A percentile compares a stretch with the other conserved stretches of the same genome.
Evolutionary conservation across 1,140 invertebrate species (phyloP).

Genomic region (Lasioglossum albipes): DNA sequence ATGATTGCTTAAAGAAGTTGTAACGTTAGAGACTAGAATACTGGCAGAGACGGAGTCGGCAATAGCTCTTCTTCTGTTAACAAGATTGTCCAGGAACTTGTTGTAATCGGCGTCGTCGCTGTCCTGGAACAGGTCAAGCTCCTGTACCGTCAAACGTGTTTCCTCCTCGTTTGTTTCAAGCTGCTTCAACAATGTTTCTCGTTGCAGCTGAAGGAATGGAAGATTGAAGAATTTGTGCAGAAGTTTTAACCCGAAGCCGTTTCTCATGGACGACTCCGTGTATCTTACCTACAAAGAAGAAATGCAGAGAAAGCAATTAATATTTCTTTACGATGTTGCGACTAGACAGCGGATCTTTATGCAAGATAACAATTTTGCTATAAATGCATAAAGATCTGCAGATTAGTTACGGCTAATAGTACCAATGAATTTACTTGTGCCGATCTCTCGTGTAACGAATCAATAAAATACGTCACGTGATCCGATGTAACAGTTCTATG

Average conservation of each 20-base stretch:
- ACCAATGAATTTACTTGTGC: slow-evolving; percentile 69
- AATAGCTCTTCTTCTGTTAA: slow-evolving; percentile 85
- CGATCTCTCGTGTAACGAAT: slow-evolving; percentile 79
- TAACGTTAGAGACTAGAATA: slow-evolving; percentile 71
- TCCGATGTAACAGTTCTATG: slow-evolving; percentile 90
- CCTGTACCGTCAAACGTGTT: slow-evolving; percentile 89
- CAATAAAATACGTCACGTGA: slow-evolving; percentile 86
- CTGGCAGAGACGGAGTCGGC: slow-evolving; percentile 82
- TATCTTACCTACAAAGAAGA: slow-evolving; percentile 87
- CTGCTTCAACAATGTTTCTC: slow-evolving; percentile 92
- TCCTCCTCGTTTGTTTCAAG: slow-evolving; percentile 93
- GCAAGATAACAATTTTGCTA: too few species aligned
- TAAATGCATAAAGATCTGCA: too few species aligned
- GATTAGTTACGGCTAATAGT: not conserved
- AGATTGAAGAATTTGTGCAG: slow-evolving; percentile 98
- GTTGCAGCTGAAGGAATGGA: slow-evolving; percentile 95
- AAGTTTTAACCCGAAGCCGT: slow-evolving; percentile 96
- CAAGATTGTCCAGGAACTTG: slow-evolving; percentile 88
- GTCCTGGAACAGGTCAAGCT: slow-evolving; percentile 89
- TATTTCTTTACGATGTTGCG: not conserved
- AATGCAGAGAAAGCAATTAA: slow-evolving; percentile 23
- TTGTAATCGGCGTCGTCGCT: slow-evolving; percentile 96
- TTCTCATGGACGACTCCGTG: slow-evolving; percentile 96
- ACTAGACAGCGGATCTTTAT: too few species aligned
- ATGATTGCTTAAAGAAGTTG: slow-evolving; percentile 73